Percentiles rank a stretch among this genome's conserved stretches.
Evolutionary conservation across 2,113 vertebrate species (phyloP).

Genomic region (Rhinogobius similis): DNA sequence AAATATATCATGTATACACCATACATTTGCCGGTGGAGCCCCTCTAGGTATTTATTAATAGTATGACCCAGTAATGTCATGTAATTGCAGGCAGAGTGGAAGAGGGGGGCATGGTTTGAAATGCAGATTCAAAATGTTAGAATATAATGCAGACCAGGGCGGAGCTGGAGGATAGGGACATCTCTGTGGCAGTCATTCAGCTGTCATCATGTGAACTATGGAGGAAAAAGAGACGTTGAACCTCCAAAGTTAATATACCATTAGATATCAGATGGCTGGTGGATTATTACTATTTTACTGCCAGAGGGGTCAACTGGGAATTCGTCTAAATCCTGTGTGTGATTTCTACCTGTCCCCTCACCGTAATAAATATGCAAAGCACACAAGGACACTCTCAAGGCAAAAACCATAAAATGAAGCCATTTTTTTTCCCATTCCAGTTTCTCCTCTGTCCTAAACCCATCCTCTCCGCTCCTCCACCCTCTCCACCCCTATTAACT

Average conservation of each 20-base stretch:
- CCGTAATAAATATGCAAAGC: conserved; percentile 65
- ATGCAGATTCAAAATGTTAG: conserved; percentile 1
- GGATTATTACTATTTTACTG: conserved; percentile 60
- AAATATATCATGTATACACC: too few relatives aligned
- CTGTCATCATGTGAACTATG: conserved; percentile 16
- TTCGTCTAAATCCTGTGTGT: conserved; percentile 57
- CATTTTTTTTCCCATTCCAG: conserved; percentile 28
- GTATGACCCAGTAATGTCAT: conserved; percentile 68
- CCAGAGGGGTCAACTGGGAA: conserved; percentile 58
- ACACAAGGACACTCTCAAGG: conserved; percentile 57
- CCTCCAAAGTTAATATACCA: conserved; percentile 54
- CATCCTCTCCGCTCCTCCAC: conserved; percentile 16
- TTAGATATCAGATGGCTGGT: conserved; percentile 51
- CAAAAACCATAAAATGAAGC: conserved; percentile 57
- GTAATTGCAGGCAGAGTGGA: conserved; percentile 17
- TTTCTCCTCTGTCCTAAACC: conserved; percentile 17
- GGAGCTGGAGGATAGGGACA: background rate
- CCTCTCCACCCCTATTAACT: conserved; percentile 24
- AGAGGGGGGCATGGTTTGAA: conserved; percentile 10
- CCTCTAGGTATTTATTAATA: conserved; percentile 57
- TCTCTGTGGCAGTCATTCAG: conserved; percentile 9
- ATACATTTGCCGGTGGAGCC: conserved; percentile 29
- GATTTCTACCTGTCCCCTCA: conserved; percentile 47
- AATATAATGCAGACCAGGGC: background rate
- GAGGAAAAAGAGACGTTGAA: conserved; percentile 24